Percentiles rank a stretch among this genome's conserved stretches.
Evolutionary conservation across 2,797 vertebrate species (phyloP).

Genomic region (Channallabes apus): DNA sequence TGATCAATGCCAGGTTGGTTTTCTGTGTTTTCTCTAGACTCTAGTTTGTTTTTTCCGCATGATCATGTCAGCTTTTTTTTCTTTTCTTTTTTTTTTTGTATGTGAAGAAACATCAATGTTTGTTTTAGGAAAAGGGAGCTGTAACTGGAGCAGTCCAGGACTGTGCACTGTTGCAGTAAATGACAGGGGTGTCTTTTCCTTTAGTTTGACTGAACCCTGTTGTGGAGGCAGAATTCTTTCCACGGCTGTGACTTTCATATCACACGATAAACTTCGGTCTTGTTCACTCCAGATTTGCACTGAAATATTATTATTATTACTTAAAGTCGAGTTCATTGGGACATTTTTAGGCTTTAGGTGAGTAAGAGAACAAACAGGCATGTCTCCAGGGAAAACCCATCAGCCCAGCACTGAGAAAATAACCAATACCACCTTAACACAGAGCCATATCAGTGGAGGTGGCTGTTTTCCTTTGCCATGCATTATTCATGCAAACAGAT

Average conservation of each 20-base stretch:
- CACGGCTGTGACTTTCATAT: constrained; percentile 7
- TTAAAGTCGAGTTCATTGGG: constrained; percentile 19
- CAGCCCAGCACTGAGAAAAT: constrained; percentile 50
- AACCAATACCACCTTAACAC: constrained; percentile 50
- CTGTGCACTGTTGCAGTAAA: neutral
- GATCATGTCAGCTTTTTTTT: neutral
- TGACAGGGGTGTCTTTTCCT: constrained; percentile 3
- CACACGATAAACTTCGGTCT: neutral
- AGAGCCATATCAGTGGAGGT: constrained; percentile 45
- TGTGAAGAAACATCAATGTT: constrained; percentile 11
- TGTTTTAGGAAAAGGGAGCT: constrained; percentile 2
- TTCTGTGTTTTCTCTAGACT: constrained; percentile 10
- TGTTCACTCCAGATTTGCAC: constrained; percentile 5
- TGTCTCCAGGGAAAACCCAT: constrained; percentile 42
- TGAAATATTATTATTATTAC: neutral
- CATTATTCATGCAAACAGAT: constrained; percentile 57
- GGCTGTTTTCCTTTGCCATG: constrained; percentile 49
- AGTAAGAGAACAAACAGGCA: constrained; percentile 43
- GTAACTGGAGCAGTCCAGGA: neutral
- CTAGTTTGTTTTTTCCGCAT: neutral
- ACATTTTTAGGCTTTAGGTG: constrained; percentile 46
- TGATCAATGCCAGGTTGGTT: neutral
- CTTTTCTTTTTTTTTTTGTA: neutral
- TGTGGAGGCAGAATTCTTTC: constrained; percentile 18
- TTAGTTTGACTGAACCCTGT: constrained; percentile 3